Evolutionary conservation across 2,888 invertebrate species (phyloP), one percentile per base, ranked within the genome.

Genomic region (Drosophila lutescens): DNA sequence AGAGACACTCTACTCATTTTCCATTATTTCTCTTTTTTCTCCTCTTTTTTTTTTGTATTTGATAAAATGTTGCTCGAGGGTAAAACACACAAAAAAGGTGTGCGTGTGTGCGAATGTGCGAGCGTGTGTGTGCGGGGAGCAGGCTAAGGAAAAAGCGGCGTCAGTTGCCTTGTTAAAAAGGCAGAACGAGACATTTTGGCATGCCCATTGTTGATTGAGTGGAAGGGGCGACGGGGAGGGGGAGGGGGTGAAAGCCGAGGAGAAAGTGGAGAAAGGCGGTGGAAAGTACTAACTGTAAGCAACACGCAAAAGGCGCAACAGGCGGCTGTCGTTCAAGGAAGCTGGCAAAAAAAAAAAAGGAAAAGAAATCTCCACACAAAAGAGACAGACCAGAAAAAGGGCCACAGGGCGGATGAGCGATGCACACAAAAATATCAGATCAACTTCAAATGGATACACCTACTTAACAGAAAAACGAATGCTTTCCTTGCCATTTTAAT

Each of bases 301-400:
- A 84, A 79, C 84, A 80, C 84, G 86, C 81, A 86, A 86, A 86
- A 84, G 86, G 86, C 84, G 86, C 83, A 83, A 83, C 83, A 83
- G 86, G 86, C 83, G 46, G 34, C 41, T 26, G 49, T 32, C 66
- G 40, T 40, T 58, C 61, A 53, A 70, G 58, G 54, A 56, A 63
- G 30, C 26, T 49, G 47, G 47, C 20, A 43, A 46, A 12, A 23
- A 26, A 20, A 26, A 15, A 17, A 23, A 20, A 26, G 46, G 34
- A 30, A 44, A 34, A 38, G 34, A 68, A 55, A 65, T 49, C 47
- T 41, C 38, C 46, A 44, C 58, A 58, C 65, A 58, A 56, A 36
- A 72, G 41, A 58, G 56, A 51, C 30, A 60, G 43, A 41, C 40
- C 62, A 47, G 49, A 46, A 10, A 34, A 34, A 8, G 43, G 26